Conservation (phyloP, 2,113 vertebrate genomes). For the Pimephales promelas region DNA sequence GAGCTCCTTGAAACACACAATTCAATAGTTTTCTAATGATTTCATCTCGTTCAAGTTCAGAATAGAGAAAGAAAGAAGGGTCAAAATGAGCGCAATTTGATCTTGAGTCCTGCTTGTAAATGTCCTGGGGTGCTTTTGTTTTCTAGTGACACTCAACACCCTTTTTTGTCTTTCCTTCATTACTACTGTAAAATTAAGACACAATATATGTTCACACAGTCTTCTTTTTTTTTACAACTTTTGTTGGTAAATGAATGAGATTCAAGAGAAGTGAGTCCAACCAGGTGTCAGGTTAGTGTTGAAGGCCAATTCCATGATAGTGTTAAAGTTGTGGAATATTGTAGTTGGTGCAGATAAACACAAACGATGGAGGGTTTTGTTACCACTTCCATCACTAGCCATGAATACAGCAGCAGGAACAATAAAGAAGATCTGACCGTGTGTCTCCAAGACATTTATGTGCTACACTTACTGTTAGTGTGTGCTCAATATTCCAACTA, state of each 20-base stretch:
- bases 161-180: neutral
- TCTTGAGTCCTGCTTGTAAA: neutral
- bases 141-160: neutral
- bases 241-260: neutral
- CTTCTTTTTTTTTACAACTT: conserved; percentile 1
- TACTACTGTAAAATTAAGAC: neutral
- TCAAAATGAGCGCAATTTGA: neutral
- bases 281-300: conserved; percentile 28
- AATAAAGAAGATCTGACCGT: neutral
- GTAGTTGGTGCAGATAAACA: conserved; percentile 5
- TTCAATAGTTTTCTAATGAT: neutral
- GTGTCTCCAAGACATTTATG: neutral
- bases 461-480: neutral
- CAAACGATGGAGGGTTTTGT: conserved; percentile 15
- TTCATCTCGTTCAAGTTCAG: neutral
- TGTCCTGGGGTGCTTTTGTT: neutral
- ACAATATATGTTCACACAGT: neutral
- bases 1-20: neutral
- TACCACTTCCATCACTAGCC: conserved; percentile 15
- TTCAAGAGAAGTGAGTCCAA: neutral
- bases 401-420: neutral
- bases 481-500: neutral
- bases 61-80: neutral
- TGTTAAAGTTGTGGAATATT: conserved; percentile 13
- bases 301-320: conserved; percentile 23